phyloP scores from a whole-genome alignment of 2,888 invertebrate genomes.

The Drosophila longiperda region DNA sequence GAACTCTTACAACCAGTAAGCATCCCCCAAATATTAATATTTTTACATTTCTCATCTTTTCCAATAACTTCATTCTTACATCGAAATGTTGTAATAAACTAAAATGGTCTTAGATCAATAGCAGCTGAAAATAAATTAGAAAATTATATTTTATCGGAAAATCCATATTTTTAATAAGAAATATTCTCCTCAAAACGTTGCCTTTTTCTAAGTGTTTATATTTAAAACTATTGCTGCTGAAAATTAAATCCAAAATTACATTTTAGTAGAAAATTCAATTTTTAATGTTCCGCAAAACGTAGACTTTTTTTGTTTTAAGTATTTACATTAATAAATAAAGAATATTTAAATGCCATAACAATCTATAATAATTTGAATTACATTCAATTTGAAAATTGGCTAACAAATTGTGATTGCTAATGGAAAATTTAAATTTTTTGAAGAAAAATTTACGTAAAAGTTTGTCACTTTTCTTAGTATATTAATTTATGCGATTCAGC shows the following conservation, averaged over 20 bases:
- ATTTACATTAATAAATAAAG: background rate
- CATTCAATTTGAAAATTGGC: background rate
- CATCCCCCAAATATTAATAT: background rate
- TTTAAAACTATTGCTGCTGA: too few species aligned
- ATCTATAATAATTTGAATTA: accelerated
- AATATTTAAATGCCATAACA: background rate
- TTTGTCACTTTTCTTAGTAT: background rate
- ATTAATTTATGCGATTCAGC: background rate
- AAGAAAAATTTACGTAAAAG: background rate
- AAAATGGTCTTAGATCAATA: background rate
- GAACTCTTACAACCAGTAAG: background rate
- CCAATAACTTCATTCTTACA: accelerated
- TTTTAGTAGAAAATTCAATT: background rate
- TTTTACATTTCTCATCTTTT: background rate
- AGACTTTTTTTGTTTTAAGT: background rate
- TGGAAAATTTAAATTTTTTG: background rate
- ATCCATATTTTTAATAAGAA: background rate
- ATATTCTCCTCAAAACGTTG: background rate
- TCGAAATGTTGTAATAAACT: background rate
- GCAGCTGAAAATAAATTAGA: background rate
- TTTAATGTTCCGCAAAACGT: background rate
- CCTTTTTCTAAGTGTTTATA: background rate
- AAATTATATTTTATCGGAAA: background rate
- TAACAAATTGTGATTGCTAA: background rate
- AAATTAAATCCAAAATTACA: background rate